Evolutionary conservation across 2,113 vertebrate genomes (phyloP).

Genomic region (Nasalis larvatus): DNA sequence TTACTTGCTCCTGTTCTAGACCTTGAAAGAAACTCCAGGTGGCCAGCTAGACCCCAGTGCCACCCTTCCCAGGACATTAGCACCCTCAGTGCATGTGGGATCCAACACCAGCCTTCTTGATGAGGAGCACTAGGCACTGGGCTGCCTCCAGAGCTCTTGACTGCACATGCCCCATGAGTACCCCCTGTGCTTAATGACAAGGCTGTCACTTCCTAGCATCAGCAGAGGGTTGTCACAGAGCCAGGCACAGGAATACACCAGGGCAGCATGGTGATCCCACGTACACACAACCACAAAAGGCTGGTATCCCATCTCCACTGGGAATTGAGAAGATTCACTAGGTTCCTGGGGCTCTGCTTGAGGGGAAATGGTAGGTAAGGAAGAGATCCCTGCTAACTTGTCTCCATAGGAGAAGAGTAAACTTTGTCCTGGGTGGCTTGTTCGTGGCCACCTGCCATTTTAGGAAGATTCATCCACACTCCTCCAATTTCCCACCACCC

Average conservation of each 20-base stretch:
- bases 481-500: neutral
- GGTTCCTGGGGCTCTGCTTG: neutral
- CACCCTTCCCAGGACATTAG: neutral
- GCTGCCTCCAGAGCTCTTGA: neutral
- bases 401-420: neutral
- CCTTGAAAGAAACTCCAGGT: neutral
- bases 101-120: neutral
- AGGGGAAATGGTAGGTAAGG: neutral
- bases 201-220: neutral
- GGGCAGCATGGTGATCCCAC: neutral
- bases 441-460: neutral
- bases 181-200: no score
- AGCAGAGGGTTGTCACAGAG: neutral
- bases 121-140: no score
- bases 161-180: neutral
- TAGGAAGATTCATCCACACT: neutral
- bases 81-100: neutral
- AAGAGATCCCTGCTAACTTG: neutral
- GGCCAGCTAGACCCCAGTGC: neutral
- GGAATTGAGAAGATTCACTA: neutral
- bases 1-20: neutral
- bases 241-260: neutral
- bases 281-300: neutral
- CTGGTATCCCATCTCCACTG: neutral
- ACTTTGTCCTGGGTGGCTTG: no score